Evolutionary conservation across 2,888 invertebrate genomes (phyloP).

Genomic region (Tipula unca): DNA sequence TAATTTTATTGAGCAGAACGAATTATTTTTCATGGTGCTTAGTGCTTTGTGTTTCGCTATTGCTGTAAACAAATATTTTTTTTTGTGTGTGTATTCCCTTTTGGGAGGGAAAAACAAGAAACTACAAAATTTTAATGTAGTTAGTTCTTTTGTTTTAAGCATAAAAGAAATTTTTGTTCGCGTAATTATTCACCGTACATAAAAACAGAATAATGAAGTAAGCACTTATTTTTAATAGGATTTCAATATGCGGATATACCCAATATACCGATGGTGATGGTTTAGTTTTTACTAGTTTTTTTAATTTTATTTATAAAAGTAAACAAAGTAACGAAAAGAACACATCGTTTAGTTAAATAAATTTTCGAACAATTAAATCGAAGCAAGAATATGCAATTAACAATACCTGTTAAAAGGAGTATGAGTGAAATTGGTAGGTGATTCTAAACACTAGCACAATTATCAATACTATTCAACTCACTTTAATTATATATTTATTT

Average conservation of each 20-base stretch:
- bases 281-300: not conserved
- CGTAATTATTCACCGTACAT: not conserved
- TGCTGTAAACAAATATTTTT: not conserved
- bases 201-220: not conserved
- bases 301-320: too few species aligned
- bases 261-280: too few species aligned
- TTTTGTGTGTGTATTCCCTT: not conserved
- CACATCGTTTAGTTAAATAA: too few species aligned
- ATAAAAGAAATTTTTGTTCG: not conserved
- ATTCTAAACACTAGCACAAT: too few species aligned
- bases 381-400: too few species aligned
- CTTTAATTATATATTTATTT: too few species aligned
- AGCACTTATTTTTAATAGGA: not conserved
- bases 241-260: not conserved
- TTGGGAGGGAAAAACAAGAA: not conserved
- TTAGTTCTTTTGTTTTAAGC: not conserved
- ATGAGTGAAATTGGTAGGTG: too few species aligned
- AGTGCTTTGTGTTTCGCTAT: not conserved
- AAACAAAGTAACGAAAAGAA: too few species aligned
- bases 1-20: constrained; percentile 8
- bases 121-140: not conserved
- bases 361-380: too few species aligned
- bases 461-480: too few species aligned
- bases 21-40: not conserved
- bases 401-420: too few species aligned